Conservation (phyloP, 2,113 vertebrate genomes). For the Phylloscopus trochiloides region DNA sequence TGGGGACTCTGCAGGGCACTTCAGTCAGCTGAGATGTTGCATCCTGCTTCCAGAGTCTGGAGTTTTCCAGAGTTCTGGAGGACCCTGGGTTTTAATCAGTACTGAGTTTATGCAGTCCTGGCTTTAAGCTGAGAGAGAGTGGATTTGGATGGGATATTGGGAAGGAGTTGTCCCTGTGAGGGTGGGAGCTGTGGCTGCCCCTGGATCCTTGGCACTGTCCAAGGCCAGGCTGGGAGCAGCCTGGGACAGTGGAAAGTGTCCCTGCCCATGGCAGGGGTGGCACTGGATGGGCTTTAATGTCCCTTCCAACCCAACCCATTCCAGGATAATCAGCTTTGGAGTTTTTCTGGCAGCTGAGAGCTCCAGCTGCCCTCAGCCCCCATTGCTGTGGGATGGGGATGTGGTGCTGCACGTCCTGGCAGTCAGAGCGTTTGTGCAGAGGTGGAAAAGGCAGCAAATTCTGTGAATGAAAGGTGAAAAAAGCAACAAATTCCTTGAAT, state of each 20-base stretch:
- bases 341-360: neutral
- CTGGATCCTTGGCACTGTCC: neutral
- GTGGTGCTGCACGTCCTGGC: neutral
- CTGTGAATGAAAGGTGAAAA: fast-evolving
- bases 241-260: neutral
- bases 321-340: neutral
- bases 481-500: fast-evolving
- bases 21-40: neutral
- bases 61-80: neutral
- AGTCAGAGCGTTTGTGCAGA: neutral
- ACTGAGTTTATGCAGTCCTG: neutral
- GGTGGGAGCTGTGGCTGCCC: neutral
- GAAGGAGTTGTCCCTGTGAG: neutral
- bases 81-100: neutral
- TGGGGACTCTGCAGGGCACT: neutral
- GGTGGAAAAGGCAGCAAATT: neutral
- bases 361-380: neutral
- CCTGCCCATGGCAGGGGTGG: neutral
- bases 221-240: neutral
- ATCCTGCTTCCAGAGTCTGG: neutral
- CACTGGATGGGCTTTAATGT: neutral
- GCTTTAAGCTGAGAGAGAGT: neutral
- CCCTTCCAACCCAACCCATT: neutral
- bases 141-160: neutral
- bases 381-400: neutral